phyloP scores from a whole-genome alignment of 2,113 vertebrate genomes.

The Colaptes auratus region DNA sequence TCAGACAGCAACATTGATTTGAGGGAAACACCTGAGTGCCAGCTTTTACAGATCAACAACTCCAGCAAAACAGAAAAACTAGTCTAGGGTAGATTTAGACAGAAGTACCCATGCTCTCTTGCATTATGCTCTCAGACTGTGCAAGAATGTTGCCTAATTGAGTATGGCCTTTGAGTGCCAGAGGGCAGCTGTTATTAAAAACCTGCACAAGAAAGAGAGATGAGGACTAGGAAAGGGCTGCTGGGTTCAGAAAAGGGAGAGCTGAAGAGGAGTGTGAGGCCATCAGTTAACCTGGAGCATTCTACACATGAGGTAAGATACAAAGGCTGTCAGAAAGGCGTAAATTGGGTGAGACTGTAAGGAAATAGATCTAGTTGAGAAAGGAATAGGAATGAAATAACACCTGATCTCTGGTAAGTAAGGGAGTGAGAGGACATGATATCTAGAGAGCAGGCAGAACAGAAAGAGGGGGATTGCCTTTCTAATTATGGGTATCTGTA shows the following conservation, averaged over 20 bases:
- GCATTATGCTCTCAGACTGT: neutral
- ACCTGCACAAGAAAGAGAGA: neutral
- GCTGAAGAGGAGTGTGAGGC: neutral
- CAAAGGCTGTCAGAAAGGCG: rapidly evolving
- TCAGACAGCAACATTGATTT: neutral
- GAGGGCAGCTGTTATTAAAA: neutral
- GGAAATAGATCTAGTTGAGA: neutral
- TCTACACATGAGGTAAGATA: rapidly evolving
- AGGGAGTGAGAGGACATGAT: neutral
- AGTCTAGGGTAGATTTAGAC: neutral
- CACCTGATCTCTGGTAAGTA: neutral
- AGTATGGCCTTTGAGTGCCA: neutral
- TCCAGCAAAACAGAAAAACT: neutral
- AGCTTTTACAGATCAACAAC: neutral
- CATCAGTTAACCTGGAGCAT: neutral
- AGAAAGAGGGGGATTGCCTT: slow-evolving; percentile 50
- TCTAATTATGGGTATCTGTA: slow-evolving; percentile 59
- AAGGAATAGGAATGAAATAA: neutral
- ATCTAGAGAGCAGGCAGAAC: neutral
- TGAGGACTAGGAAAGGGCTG: rapidly evolving
- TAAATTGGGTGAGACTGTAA: neutral
- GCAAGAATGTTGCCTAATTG: neutral
- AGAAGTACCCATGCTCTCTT: neutral
- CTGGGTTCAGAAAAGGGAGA: neutral
- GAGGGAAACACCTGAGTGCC: neutral